Evolutionary conservation across 2,888 invertebrate species (phyloP), one percentile per base, ranked within the genome.

Genomic region (Blera fallax): DNA sequence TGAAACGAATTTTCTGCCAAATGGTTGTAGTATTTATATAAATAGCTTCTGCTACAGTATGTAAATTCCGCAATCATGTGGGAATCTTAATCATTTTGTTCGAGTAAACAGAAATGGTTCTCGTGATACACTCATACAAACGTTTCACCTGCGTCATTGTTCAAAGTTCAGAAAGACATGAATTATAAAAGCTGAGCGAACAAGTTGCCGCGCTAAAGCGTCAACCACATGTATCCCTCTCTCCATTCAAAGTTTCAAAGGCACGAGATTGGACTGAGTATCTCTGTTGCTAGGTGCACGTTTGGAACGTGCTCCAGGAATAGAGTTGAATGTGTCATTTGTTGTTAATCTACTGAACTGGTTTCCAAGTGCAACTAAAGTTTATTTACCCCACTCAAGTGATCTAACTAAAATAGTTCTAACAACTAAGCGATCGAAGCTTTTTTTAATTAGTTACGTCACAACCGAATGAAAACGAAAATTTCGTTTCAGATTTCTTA

Each of bases 241-340:
- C 34, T 5, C 34, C 37, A 27, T 24, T 34, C 11, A 52, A 16
- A 6, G 4, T 48, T 32, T 11, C 10, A 10, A 37, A 14, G 32
- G 10, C 29, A 43, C 8, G 34, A 70, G 45, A 27, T 11, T 7
- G 2, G 43, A 18, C 0, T 3, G 14, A 0, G 14, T 37, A 8
- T 10, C 34, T 73, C n/a, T 69, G 81, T 81, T 81, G 76, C 81
- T 76, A 81, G 10, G 76, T 54, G 69, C 54, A 48, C 32, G 6
- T 34, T 4, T 18, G n/a, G 34, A 54, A 52, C 45, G 45, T 45
- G 54, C 18, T 27, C n/a, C 27, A 2, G 6, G 4, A 18, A 34
- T 3, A 11, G 29, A 65, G 24, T 56, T 37, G 34, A 62, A 11
- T 3, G 10, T n/a, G 40, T 3, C 14, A 14, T 4, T 18, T 45